Evolutionary conservation across 2,113 vertebrate genomes (phyloP).

Genomic region (Paralichthys olivaceus): DNA sequence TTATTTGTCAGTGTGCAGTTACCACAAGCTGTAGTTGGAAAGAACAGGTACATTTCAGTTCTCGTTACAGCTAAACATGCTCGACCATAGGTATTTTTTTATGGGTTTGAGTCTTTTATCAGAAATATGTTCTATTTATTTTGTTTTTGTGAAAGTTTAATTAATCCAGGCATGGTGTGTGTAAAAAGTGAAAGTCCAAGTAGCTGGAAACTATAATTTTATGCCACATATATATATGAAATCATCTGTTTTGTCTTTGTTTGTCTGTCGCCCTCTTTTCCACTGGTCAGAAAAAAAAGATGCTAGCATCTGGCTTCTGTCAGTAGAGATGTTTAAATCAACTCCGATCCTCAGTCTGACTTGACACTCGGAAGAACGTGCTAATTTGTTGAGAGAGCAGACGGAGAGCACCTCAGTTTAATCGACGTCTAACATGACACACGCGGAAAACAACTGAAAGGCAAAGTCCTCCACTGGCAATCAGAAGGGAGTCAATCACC

Average conservation of each 20-base stretch:
- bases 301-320: too few relatives aligned
- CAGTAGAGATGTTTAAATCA: too few relatives aligned
- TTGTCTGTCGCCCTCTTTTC: too few relatives aligned
- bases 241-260: slow-evolving; percentile 9
- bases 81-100: slow-evolving; percentile 33
- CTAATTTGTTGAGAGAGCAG: too few relatives aligned
- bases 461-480: too few relatives aligned
- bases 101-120: slow-evolving; percentile 11
- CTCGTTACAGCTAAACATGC: slow-evolving; percentile 38
- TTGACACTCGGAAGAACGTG: too few relatives aligned
- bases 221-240: slow-evolving; percentile 9
- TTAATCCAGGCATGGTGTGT: slow-evolving; percentile 32
- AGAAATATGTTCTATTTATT: slow-evolving; percentile 40
- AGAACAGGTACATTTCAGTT: not conserved
- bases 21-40: slow-evolving; percentile 7
- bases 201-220: slow-evolving; percentile 6
- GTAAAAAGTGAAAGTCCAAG: slow-evolving; percentile 15
- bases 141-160: slow-evolving; percentile 24
- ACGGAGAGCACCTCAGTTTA: too few relatives aligned
- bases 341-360: too few relatives aligned
- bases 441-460: too few relatives aligned
- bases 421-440: too few relatives aligned
- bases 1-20: slow-evolving; percentile 31
- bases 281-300: too few relatives aligned
- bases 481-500: too few relatives aligned